phyloP scores from a whole-genome alignment of 2,888 invertebrate genomes.

The Dendrolimus pini region DNA sequence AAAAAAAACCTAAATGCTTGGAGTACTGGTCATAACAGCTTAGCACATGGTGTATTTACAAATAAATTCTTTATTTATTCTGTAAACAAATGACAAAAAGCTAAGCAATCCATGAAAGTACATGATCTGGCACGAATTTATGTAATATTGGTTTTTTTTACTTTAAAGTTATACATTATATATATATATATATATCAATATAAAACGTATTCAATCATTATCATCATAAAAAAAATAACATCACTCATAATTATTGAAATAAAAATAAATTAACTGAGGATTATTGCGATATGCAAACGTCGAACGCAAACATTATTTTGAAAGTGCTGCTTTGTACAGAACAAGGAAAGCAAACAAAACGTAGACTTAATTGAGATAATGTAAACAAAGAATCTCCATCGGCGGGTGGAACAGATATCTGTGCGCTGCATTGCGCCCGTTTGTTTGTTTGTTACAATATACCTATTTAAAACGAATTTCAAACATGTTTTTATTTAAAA shows the following conservation, averaged over 20 bases:
- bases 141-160: no score
- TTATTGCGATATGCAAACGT: slow-evolving; percentile 10
- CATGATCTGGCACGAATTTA: no score
- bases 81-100: no score
- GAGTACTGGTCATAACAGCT: no score
- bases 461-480: neutral
- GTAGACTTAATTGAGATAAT: slow-evolving; percentile 70
- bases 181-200: no score
- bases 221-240: neutral
- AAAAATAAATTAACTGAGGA: neutral
- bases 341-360: slow-evolving; percentile 54
- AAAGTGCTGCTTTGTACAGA: slow-evolving; percentile 50
- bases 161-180: no score
- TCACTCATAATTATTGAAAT: neutral
- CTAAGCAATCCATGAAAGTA: no score
- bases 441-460: slow-evolving; percentile 10
- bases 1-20: no score
- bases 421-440: slow-evolving; percentile 23
- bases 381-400: slow-evolving; percentile 63
- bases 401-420: slow-evolving; percentile 42
- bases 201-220: neutral
- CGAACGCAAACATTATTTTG: slow-evolving; percentile 49
- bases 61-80: no score
- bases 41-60: no score
- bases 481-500: slow-evolving; percentile 8